Percentiles rank a stretch among this genome's conserved stretches.
Evolutionary conservation across 2,113 vertebrate species (phyloP).

Genomic region (Hippoglossus stenolepis): DNA sequence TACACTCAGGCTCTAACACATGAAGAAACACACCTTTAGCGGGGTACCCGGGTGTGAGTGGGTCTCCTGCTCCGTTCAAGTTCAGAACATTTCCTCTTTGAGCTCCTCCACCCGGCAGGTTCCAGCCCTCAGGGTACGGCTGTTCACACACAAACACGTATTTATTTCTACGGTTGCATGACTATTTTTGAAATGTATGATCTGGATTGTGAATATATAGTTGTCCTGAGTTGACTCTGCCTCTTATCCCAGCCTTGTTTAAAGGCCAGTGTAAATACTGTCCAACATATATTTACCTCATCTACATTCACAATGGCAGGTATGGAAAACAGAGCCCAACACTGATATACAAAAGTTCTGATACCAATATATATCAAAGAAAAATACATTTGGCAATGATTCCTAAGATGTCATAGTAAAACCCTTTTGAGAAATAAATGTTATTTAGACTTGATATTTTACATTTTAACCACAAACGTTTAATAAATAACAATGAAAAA

Average conservation of each 20-base stretch:
- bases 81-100: conserved; percentile 96
- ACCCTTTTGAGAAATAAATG: too few relatives aligned
- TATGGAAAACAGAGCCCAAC: too few relatives aligned
- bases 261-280: neutral
- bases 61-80: conserved; percentile 93
- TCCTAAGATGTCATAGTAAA: too few relatives aligned
- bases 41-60: conserved; percentile 95
- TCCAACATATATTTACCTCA: neutral
- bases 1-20: neutral
- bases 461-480: too few relatives aligned
- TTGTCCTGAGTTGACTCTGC: neutral
- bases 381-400: too few relatives aligned
- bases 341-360: too few relatives aligned
- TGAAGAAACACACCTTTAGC: conserved; percentile 88
- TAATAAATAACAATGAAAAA: too few relatives aligned
- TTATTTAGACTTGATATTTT: too few relatives aligned
- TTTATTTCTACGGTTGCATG: neutral
- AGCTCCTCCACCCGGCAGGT: conserved; percentile 89
- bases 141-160: conserved; percentile 35
- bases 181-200: neutral
- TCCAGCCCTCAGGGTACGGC: conserved; percentile 93
- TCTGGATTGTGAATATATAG: neutral
- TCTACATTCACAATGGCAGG: too few relatives aligned
- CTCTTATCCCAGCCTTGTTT: neutral
- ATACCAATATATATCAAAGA: too few relatives aligned